A percentile compares a stretch with the other conserved stretches of the same genome.
Conservation (phyloP, 2,888 invertebrate genomes). For the Oligia fasciuncula region DNA sequence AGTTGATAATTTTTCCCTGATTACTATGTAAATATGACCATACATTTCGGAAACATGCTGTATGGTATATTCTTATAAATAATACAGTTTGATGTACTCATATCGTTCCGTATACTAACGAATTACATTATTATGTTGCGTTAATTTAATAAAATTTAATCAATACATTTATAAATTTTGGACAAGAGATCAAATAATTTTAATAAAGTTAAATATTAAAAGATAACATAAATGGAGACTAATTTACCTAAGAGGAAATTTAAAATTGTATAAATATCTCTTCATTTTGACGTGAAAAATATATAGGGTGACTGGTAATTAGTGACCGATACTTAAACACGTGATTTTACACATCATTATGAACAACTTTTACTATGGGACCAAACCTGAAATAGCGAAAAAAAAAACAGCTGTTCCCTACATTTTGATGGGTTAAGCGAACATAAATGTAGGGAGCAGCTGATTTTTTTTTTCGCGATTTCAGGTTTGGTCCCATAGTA, state of each 20-base stretch:
- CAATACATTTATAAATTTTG: slow-evolving; percentile 7
- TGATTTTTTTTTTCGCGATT: too few species aligned
- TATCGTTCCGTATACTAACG: not conserved
- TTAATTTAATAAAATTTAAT: not conserved
- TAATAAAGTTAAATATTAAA: not conserved
- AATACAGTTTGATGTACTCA: slow-evolving; percentile 43
- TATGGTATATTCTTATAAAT: slow-evolving; percentile 2
- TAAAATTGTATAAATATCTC: not conserved
- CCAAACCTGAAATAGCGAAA: too few species aligned
- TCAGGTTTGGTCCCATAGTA: too few species aligned
- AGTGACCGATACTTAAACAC: too few species aligned
- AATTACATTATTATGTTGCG: slow-evolving; percentile 21
- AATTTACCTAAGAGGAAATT: not conserved
- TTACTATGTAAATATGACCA: not conserved
- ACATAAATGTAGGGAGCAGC: too few species aligned
- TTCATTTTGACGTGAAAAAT: not conserved
- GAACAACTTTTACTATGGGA: too few species aligned
- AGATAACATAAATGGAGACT: too few species aligned
- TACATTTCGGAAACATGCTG: not conserved
- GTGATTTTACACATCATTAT: too few species aligned
- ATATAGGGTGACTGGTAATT: too few species aligned
- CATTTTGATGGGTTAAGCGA: too few species aligned
- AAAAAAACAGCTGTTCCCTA: too few species aligned
- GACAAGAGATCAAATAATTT: slow-evolving; percentile 42
- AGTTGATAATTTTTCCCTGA: not conserved